A percentile compares a stretch with the other conserved stretches of the same genome.
Conservation (phyloP, 2,888 invertebrate species). For the Macrosiphum euphorbiae region DNA sequence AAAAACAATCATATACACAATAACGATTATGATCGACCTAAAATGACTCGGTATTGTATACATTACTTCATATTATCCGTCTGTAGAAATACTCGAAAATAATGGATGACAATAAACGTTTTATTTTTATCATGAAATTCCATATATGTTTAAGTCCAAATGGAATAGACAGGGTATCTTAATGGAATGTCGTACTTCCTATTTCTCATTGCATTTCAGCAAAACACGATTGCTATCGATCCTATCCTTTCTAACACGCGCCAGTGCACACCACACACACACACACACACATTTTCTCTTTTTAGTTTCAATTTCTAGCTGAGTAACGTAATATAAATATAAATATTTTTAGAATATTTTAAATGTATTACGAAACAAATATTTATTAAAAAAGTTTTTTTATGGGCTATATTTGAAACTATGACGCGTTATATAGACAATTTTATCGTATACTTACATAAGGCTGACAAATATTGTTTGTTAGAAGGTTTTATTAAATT, state of each 20-base stretch:
- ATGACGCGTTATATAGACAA: neutral
- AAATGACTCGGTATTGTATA: neutral
- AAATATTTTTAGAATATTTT: neutral
- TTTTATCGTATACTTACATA: neutral
- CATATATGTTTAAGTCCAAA: conserved; percentile 9
- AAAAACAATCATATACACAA: conserved; percentile 18
- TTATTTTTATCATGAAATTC: conserved; percentile 9
- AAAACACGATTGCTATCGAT: neutral
- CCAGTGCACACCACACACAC: neutral
- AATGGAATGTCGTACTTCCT: conserved; percentile 19
- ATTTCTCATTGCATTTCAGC: conserved; percentile 14
- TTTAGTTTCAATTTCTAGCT: neutral
- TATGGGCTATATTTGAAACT: neutral
- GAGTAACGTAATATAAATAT: neutral
- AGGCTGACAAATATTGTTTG: neutral
- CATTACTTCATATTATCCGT: neutral
- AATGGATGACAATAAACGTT: neutral
- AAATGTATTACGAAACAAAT: neutral
- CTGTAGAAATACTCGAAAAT: neutral
- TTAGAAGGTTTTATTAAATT: neutral
- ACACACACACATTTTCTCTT: neutral
- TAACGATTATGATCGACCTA: conserved; percentile 17
- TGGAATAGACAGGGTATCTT: neutral
- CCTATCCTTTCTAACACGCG: neutral
- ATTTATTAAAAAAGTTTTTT: neutral